phyloP scores from a whole-genome alignment of 2,113 vertebrate genomes.

The Pipra filicauda region DNA sequence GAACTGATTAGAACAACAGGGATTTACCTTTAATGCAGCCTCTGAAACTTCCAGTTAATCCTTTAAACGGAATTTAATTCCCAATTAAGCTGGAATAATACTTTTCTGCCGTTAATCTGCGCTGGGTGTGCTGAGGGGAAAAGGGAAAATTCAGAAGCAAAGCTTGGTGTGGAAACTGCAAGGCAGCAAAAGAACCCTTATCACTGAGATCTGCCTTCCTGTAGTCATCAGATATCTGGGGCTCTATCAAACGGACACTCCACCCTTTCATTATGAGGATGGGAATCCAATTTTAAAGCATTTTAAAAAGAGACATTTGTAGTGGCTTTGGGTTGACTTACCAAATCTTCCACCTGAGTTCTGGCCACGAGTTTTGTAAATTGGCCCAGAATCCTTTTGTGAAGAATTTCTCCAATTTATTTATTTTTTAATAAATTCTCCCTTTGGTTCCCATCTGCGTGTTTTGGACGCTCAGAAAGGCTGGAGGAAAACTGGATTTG shows the following conservation, averaged over 20 bases:
- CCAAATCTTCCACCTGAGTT: rapidly evolving
- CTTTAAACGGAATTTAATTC: background rate
- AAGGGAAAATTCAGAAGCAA: background rate
- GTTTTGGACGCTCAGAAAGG: background rate
- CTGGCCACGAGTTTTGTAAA: background rate
- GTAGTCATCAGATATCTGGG: background rate
- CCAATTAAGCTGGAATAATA: background rate
- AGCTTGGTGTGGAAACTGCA: conserved; percentile 15
- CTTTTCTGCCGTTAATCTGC: background rate
- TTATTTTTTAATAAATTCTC: background rate
- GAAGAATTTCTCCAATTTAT: background rate
- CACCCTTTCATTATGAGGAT: background rate
- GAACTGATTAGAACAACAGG: background rate
- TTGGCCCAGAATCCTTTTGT: background rate
- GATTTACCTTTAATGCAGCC: background rate
- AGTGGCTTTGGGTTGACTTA: background rate
- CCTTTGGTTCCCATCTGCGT: background rate
- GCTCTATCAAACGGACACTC: conserved; percentile 10
- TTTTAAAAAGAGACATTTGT: rapidly evolving
- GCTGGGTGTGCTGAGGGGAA: background rate
- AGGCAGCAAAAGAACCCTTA: background rate
- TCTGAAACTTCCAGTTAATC: background rate
- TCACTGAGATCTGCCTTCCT: conserved; percentile 41
- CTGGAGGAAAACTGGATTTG: background rate
- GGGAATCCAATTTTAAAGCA: background rate